Evolutionary conservation across 2,113 vertebrate species (phyloP), one percentile per base, ranked within the genome.

Genomic region (Hypomesus transpacificus): DNA sequence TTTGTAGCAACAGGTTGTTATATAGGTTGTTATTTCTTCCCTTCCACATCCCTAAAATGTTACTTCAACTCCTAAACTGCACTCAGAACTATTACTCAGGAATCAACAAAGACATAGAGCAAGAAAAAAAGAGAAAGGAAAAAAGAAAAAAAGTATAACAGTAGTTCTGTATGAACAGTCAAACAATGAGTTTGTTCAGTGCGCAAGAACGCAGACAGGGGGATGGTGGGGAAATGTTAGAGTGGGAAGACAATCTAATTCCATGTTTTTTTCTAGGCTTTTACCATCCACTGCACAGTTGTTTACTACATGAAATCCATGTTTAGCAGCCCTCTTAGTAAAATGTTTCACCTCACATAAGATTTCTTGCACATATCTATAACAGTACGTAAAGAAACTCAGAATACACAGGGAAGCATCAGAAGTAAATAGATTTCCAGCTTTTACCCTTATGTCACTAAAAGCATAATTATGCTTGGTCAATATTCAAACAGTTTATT

Each of bases 181-280:
- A 83, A 70, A 86, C 82, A 88, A 85, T 82, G 82, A 75, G 70
- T 59, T 59, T 76, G 71, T 39, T 56, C n/a, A 18, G 5, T 83
- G 28, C 53, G 77, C 52, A 34, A 21, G 39, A 46, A 46, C 39
- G 39, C 39, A 68, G 71, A 78, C 75, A 58, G 71, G 80, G 51
- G 28, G 85, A 84, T 81, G 80, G 58, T 39, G 75, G 82, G 85
- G 66, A 85, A 89, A 87, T 87, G 75, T 81, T 69, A 60, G 70
- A 80, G 87, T 85, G 78, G 85, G 87, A 78, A 82, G 87, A 78
- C 74, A 75, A 75, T 83, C 57, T 3, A 57, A 78, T 78, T 80
- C 67, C 74, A 75, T 75, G 24, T 2, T 71, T 67, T 71, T 26
- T 34, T 7, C 16, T 17, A 31, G 60, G 75, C 68, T 84, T 87